Base-by-base conservation (phyloP, 2,888 invertebrate species). In the Acrobasis suavella region DNA sequence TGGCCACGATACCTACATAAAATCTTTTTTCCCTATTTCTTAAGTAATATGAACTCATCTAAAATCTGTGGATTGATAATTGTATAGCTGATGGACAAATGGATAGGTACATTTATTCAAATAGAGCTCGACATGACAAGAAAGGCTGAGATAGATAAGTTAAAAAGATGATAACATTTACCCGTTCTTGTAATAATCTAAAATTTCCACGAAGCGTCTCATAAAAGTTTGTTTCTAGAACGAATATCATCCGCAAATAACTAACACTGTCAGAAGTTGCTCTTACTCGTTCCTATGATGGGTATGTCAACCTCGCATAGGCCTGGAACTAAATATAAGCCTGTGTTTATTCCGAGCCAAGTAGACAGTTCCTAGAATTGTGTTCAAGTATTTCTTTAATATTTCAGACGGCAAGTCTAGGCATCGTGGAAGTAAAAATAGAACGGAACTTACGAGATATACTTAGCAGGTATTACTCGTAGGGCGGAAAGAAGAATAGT, bases 311-410 rank as follows among this genome's bases (percentile, higher is more conserved):
- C 54, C 15, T 54, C 38, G 6, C n/a, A 54, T 42, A 42, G 39
- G 9, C 9, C 12, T 39, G 12, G 39, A 56, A 42, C 39, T 16
- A 39, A 56, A 56, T 56, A 55, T 39, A 55, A 39, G 14, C 9
- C 10, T 22, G 22, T 32, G 38, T 15, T n/a, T 38, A 55, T 42
- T 42, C 16, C 42, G 17, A 39, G 56, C 1, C 56, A 56, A 42
- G 56, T 46, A 46, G 55, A 56, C 39, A 17, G 42, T 56, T 56
- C 42, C 22, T 5, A 22, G 56, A 56, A 42, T 17, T 12, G 42
- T 56, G 56, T 56, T 56, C 22, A 56, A 56, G 56, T 42, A 56
- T 56, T 56, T 56, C 56, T 56, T 56, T 46, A 56, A 42, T 56
- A 56, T 56, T 56, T 56, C 56, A 56, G 56, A 42, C 56, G 56